Percentiles rank a stretch among this genome's conserved stretches.
phyloP scores from a whole-genome alignment of 1,140 invertebrate genomes.

The Saxidomus purpurata region DNA sequence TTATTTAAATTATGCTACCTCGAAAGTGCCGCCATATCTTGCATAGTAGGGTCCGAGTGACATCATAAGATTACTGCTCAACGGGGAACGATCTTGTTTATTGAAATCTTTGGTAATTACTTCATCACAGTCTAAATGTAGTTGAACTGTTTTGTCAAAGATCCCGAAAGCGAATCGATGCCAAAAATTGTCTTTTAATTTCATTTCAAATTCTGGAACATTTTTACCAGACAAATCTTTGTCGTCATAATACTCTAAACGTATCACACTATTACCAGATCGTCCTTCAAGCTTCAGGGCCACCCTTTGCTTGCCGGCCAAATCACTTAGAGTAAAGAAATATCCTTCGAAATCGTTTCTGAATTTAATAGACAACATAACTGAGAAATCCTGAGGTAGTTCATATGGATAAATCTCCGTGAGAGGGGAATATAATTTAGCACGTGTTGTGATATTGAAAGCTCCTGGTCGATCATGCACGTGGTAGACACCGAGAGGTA shows the following conservation, averaged over 20 bases:
- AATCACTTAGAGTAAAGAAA: conserved; percentile 81
- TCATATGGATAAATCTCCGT: conserved; percentile 71
- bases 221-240: conserved; percentile 62
- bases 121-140: conserved; percentile 80
- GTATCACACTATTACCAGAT: not conserved
- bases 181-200: conserved; percentile 75
- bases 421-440: conserved; percentile 76
- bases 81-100: conserved; percentile 36
- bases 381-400: conserved; percentile 81
- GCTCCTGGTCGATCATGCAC: conserved; percentile 67
- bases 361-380: conserved; percentile 75
- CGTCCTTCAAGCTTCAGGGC: conserved; percentile 72
- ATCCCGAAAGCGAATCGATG: conserved; percentile 79
- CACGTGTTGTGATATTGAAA: conserved; percentile 75
- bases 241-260: conserved; percentile 71
- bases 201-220: conserved; percentile 73
- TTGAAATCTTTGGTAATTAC: conserved; percentile 68
- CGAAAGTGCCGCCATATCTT: conserved; percentile 73
- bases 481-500: conserved; percentile 75
- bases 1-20: too few species aligned
- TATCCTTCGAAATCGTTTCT: conserved; percentile 73
- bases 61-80: conserved; percentile 77
- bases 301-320: conserved; percentile 75
- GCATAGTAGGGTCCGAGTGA: conserved; percentile 81
- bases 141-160: conserved; percentile 66